phyloP scores from a whole-genome alignment of 2,113 vertebrate species.

The Myanophis thanlyinensis region DNA sequence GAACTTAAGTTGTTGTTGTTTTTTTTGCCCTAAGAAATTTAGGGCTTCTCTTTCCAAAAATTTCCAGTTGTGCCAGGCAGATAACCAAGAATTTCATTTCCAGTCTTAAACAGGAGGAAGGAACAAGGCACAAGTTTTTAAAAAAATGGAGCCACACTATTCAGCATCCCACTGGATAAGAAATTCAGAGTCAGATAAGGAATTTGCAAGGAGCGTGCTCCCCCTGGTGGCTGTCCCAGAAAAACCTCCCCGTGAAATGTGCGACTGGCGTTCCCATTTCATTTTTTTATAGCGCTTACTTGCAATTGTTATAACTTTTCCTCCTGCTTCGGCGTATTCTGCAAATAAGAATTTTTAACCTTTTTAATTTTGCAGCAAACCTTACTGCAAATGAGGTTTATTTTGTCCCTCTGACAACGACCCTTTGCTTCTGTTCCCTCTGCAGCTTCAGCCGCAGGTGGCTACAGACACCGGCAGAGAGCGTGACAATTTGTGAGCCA shows the following conservation, averaged over 20 bases:
- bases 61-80: not conserved
- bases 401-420: accelerated
- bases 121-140: no score
- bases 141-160: not conserved
- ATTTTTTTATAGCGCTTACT: no score
- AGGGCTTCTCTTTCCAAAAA: not conserved
- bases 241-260: not conserved
- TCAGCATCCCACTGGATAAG: not conserved
- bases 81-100: not conserved
- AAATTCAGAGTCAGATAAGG: not conserved
- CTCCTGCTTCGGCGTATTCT: not conserved
- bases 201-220: not conserved
- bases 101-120: not conserved
- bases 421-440: not conserved
- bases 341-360: no score
- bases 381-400: no score
- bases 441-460: conserved; percentile 43
- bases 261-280: not conserved
- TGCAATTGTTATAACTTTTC: not conserved
- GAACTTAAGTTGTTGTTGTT: not conserved
- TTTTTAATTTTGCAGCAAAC: no score
- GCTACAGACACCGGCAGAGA: conserved; percentile 20
- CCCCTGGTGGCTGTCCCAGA: not conserved
- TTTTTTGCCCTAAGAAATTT: not conserved
- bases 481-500: not conserved